A percentile compares a stretch with the other conserved stretches of the same genome.
Conservation (phyloP, 1,140 invertebrate species). For the Schlechtendalia chinensis region DNA sequence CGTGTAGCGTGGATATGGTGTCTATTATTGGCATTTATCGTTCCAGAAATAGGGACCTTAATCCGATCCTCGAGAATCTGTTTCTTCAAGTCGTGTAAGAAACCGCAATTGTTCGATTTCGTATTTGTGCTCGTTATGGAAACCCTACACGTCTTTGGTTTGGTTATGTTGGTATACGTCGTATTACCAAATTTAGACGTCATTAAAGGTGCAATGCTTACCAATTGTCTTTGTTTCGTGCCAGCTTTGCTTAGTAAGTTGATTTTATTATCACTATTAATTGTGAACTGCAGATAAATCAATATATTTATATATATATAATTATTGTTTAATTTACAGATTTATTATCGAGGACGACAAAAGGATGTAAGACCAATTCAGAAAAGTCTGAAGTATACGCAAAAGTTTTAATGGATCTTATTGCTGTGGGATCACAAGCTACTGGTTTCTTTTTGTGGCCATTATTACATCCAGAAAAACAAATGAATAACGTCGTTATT, state of each 20-base stretch:
- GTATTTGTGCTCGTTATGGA: constrained; percentile 74
- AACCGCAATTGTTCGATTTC: constrained; percentile 54
- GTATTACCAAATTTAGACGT: constrained; percentile 88
- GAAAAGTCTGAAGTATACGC: constrained; percentile 66
- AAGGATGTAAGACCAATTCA: constrained; percentile 57
- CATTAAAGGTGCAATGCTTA: constrained; percentile 88
- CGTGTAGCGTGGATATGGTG: constrained; percentile 91
- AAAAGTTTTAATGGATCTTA: constrained; percentile 77
- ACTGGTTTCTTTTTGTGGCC: constrained; percentile 90
- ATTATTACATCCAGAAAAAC: constrained; percentile 63
- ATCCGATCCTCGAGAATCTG: constrained; percentile 83
- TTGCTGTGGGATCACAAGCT: constrained; percentile 79
- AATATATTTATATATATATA: not conserved
- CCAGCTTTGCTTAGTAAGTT: constrained; percentile 72
- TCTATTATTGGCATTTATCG: constrained; percentile 78
- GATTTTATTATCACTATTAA: not conserved
- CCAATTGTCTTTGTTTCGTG: constrained; percentile 88
- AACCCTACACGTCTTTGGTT: constrained; percentile 79
- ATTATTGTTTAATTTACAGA: constrained; percentile 60
- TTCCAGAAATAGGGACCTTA: constrained; percentile 83
- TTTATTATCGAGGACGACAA: constrained; percentile 73
- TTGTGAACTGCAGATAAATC: not conserved
- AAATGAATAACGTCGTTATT: constrained; percentile 74
- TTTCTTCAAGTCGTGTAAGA: constrained; percentile 70
- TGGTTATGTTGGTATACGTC: constrained; percentile 79